Evolutionary conservation across 1,140 invertebrate genomes (phyloP).

Genomic region (Babylonia areolata): DNA sequence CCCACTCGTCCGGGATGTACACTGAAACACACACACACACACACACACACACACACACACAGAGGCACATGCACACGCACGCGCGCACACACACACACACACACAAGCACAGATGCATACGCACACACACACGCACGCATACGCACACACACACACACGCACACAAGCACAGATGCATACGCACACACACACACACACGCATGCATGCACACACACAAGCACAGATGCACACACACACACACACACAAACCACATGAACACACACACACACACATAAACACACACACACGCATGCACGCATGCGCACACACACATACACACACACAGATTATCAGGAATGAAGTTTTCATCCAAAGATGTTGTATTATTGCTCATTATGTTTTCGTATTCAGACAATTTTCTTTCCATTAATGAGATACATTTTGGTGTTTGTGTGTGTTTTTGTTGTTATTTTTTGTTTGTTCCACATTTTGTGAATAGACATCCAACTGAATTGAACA

Average conservation of each 20-base stretch:
- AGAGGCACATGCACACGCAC: no score
- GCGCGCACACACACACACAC: background rate
- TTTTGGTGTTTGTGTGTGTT: no score
- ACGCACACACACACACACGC: slow-evolving; percentile 1
- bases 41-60: background rate
- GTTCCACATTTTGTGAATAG: no score
- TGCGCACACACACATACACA: background rate
- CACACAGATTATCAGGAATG: slow-evolving; percentile 55
- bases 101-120: slow-evolving; percentile 37
- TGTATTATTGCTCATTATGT: no score
- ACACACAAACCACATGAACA: no score
- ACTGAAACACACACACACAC: slow-evolving; percentile 54
- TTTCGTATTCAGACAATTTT: no score
- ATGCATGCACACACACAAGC: no score
- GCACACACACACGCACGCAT: background rate
- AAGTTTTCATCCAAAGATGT: no score
- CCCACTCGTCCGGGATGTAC: slow-evolving; percentile 92
- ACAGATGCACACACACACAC: background rate
- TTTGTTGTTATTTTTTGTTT: no score
- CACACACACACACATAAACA: background rate
- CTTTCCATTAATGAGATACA: no score
- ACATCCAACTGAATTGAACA: no score
- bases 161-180: slow-evolving; percentile 34
- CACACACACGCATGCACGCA: background rate
- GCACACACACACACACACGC: background rate